These are phyloP conservation scores for Drosophila monieri DNA, from an alignment of 2,888 invertebrate species.

Conservation along the genomic window DNA sequence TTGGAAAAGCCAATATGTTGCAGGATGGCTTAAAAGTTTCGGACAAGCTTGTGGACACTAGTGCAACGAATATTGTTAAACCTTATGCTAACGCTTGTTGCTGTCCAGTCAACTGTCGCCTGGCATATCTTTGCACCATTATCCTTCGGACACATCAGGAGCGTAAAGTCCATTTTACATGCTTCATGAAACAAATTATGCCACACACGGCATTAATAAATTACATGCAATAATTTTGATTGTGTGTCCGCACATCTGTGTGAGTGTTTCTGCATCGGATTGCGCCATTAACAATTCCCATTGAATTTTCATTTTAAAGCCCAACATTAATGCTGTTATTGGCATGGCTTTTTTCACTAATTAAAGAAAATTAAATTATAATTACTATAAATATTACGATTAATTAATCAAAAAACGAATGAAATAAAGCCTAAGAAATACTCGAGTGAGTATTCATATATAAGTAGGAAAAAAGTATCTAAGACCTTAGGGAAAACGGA, in stretches of 20 bases:
- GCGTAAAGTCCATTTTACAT: conserved; percentile 66
- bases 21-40: conserved; percentile 20
- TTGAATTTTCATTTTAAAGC: conserved; percentile 54
- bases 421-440: no score
- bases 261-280: conserved; percentile 16
- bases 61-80: conserved; percentile 12
- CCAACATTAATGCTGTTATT: conserved; percentile 18
- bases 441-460: no score
- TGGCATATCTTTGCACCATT: conserved; percentile 7
- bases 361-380: conserved; percentile 52
- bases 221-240: conserved; percentile 57
- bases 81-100: conserved; percentile 46
- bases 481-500: conserved; percentile 21
- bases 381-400: conserved; percentile 41
- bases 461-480: conserved; percentile 30
- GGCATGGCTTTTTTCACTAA: conserved; percentile 1
- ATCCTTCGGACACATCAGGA: conserved; percentile 32
- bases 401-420: background rate
- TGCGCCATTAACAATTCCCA: conserved; percentile 59
- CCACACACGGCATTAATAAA: conserved; percentile 68
- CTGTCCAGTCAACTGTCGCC: conserved; percentile 29
- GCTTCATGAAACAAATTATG: conserved; percentile 63
- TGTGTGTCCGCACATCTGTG: conserved; percentile 15
- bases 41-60: background rate
- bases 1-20: conserved; percentile 62